phyloP scores from a whole-genome alignment of 2,113 vertebrate species.

The Protobothrops flavoviridis region DNA sequence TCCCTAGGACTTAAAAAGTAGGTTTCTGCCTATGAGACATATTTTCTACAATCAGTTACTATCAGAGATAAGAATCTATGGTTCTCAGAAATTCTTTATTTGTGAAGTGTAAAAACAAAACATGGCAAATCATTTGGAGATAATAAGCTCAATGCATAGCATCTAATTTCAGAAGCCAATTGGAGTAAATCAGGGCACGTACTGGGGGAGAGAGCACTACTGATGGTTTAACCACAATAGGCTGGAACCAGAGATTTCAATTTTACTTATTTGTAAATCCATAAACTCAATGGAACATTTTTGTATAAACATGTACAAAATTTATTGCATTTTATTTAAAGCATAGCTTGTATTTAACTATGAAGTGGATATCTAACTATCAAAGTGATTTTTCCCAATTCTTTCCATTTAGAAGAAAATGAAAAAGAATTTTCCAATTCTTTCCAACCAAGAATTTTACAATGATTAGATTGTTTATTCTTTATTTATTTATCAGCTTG shows the following conservation, averaged over 20 bases:
- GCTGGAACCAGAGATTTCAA: neutral
- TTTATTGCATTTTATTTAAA: neutral
- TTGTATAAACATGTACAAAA: neutral
- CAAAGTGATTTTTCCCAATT: neutral
- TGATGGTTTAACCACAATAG: neutral
- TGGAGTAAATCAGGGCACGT: neutral
- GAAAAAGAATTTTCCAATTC: neutral
- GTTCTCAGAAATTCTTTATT: neutral
- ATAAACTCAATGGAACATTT: neutral
- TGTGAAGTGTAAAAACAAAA: neutral
- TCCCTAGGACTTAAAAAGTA: neutral
- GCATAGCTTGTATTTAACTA: neutral
- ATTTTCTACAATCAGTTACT: neutral
- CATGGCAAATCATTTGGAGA: neutral
- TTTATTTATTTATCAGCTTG: neutral
- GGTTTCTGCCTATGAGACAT: neutral
- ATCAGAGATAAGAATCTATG: neutral
- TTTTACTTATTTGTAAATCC: neutral
- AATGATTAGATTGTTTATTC: neutral
- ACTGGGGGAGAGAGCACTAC: neutral
- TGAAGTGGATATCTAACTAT: neutral
- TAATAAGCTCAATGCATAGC: neutral
- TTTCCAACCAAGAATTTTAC: neutral
- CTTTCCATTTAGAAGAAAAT: neutral
- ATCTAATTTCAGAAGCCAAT: neutral